Conservation (phyloP, 2,797 vertebrate species). For the Florisuga fusca region DNA sequence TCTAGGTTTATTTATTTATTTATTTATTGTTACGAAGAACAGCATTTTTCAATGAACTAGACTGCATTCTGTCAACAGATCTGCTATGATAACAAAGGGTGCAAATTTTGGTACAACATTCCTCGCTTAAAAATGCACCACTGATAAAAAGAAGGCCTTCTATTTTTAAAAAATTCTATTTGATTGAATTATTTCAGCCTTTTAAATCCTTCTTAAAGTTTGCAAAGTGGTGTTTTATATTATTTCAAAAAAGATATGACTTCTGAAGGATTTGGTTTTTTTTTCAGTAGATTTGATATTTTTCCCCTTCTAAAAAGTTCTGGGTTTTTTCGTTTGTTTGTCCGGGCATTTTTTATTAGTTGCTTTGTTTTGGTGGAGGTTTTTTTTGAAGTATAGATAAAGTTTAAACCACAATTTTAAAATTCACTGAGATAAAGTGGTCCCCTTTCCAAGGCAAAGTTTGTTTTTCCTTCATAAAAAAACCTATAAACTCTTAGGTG, state of each 20-base stretch:
- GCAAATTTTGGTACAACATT: background rate
- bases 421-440: background rate
- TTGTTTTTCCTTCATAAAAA: background rate
- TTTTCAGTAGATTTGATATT: background rate
- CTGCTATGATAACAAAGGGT: background rate
- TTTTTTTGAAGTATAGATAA: background rate
- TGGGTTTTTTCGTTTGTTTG: no score
- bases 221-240: background rate
- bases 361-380: no score
- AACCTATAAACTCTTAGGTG: background rate
- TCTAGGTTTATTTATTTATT: background rate
- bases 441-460: background rate
- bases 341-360: no score
- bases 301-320: background rate
- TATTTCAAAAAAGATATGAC: background rate
- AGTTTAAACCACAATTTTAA: background rate
- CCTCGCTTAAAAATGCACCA: background rate
- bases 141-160: fast-evolving
- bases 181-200: background rate
- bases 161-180: background rate
- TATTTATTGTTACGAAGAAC: background rate
- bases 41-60: background rate
- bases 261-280: background rate
- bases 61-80: background rate
- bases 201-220: background rate